phyloP scores from a whole-genome alignment of 2,113 vertebrate species.

The Vombatus ursinus region DNA sequence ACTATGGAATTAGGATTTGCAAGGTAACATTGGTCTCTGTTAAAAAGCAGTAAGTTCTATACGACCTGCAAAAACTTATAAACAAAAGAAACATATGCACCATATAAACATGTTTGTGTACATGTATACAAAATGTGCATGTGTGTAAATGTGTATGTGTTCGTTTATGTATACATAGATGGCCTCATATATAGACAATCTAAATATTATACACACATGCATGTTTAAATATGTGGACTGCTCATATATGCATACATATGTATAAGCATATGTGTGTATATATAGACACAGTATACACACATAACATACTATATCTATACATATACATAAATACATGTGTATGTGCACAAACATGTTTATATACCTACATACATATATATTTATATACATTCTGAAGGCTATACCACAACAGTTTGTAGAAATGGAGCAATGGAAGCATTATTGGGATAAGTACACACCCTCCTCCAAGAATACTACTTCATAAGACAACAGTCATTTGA shows the following conservation, averaged over 20 bases:
- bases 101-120: background rate
- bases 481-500: background rate
- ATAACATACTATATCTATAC: background rate
- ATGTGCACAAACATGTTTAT: background rate
- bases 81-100: background rate
- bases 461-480: background rate
- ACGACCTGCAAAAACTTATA: background rate
- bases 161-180: background rate
- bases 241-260: background rate
- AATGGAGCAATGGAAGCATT: background rate
- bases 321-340: too few species aligned
- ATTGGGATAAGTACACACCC: background rate
- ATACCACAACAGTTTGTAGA: background rate
- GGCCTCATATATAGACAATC: background rate
- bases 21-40: background rate
- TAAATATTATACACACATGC: too few species aligned
- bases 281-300: background rate
- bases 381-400: background rate
- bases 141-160: background rate
- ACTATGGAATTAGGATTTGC: background rate
- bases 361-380: background rate
- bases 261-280: too few species aligned
- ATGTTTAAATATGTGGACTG: background rate
- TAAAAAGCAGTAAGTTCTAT: background rate
- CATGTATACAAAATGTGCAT: background rate